Percentiles rank a stretch among this genome's conserved stretches.
Evolutionary conservation across 2,113 vertebrate genomes (phyloP).

Genomic region (Orthonyx spaldingii): DNA sequence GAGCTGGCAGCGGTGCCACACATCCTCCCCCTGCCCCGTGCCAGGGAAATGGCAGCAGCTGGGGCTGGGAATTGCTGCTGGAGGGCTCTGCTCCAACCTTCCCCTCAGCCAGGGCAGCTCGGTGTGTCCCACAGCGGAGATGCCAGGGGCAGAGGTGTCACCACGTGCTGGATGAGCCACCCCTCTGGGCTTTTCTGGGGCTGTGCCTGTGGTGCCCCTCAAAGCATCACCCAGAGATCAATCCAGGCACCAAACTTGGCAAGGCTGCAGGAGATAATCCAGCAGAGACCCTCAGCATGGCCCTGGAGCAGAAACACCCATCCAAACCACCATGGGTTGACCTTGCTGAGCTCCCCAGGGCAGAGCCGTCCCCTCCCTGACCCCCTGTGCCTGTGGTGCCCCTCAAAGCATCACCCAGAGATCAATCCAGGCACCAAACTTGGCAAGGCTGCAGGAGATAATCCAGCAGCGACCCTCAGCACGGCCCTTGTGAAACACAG

Average conservation of each 20-base stretch:
- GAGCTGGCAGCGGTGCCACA: not conserved
- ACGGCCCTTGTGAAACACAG: too few species aligned
- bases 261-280: fast-evolving
- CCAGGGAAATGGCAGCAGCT: fast-evolving
- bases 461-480: too few species aligned
- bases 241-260: not conserved
- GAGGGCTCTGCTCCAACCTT: not conserved
- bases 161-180: fast-evolving
- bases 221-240: not conserved
- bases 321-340: too few species aligned
- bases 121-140: not conserved
- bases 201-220: not conserved
- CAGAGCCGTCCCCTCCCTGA: too few species aligned
- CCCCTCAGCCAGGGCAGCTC: fast-evolving
- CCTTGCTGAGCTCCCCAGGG: too few species aligned
- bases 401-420: too few species aligned
- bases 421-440: too few species aligned
- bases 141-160: not conserved
- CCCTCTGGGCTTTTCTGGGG: not conserved
- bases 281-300: not conserved
- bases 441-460: too few species aligned
- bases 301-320: not conserved
- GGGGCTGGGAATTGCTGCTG: not conserved
- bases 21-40: fast-evolving
- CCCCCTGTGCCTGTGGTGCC: too few species aligned